Percentiles rank a stretch among this genome's conserved stretches.
Evolutionary conservation across 2,113 vertebrate species (phyloP).

Genomic region (Vombatus ursinus): DNA sequence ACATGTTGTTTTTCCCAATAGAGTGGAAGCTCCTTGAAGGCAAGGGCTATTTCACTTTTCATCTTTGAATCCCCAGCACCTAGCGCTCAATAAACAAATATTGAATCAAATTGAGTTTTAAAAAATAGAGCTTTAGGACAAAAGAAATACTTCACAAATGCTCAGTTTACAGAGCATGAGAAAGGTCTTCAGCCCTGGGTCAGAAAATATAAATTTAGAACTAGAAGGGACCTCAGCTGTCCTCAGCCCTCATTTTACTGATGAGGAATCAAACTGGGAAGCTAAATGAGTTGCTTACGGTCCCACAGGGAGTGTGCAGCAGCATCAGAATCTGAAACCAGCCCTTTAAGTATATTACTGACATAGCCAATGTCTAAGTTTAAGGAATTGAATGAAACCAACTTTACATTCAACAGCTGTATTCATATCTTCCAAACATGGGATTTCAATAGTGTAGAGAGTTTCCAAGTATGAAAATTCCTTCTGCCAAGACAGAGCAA

Average conservation of each 20-base stretch:
- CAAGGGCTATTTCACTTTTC: too few relatives aligned
- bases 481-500: background rate
- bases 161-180: background rate
- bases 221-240: background rate
- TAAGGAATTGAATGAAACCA: background rate
- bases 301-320: background rate
- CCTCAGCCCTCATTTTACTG: background rate
- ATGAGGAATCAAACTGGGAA: background rate
- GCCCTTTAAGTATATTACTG: background rate
- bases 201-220: background rate
- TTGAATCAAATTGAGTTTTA: too few relatives aligned
- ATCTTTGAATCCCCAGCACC: too few relatives aligned
- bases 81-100: too few relatives aligned
- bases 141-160: background rate
- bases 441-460: background rate
- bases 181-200: background rate
- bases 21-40: too few relatives aligned
- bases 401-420: background rate
- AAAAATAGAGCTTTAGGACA: background rate
- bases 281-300: background rate
- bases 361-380: background rate
- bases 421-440: background rate
- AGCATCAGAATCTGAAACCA: background rate
- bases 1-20: too few relatives aligned
- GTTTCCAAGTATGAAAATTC: background rate